Evolutionary conservation across 2,113 vertebrate genomes (phyloP).

Genomic region (Morphnarchus princeps): DNA sequence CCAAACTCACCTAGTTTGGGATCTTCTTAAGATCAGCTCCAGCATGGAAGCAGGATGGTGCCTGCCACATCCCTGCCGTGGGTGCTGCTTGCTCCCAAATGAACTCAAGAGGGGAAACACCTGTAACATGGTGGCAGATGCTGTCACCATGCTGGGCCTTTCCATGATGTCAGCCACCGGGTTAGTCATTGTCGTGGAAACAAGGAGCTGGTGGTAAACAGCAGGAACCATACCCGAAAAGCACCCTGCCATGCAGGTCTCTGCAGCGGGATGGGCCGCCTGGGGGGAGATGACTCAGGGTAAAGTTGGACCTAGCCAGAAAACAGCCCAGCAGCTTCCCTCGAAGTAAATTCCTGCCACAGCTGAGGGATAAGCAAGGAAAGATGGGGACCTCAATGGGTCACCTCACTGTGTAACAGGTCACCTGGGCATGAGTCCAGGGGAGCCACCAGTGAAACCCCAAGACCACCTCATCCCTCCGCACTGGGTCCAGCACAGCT

Average conservation of each 20-base stretch:
- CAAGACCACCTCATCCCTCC: not conserved
- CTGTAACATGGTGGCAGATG: not conserved
- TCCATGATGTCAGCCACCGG: not conserved
- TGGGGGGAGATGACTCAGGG: not conserved
- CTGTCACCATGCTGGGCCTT: not conserved
- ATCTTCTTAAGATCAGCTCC: not conserved
- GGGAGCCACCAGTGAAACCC: not conserved
- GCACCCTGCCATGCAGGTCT: not conserved
- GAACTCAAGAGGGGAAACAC: not conserved
- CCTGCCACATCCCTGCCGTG: accelerated
- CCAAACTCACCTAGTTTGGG: not conserved
- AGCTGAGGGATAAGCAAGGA: not conserved
- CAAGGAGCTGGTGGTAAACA: not conserved
- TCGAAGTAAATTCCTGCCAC: not conserved
- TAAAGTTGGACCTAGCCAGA: not conserved
- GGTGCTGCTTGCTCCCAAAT: not conserved
- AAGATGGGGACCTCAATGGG: not conserved
- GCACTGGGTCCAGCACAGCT: accelerated
- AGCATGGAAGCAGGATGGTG: not conserved
- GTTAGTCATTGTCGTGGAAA: not conserved
- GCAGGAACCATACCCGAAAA: not conserved
- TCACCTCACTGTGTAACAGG: not conserved
- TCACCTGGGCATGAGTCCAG: not conserved
- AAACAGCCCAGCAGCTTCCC: not conserved
- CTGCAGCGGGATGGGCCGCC: not conserved